phyloP scores from a whole-genome alignment of 2,113 vertebrate species.

The Caloenas nicobarica region DNA sequence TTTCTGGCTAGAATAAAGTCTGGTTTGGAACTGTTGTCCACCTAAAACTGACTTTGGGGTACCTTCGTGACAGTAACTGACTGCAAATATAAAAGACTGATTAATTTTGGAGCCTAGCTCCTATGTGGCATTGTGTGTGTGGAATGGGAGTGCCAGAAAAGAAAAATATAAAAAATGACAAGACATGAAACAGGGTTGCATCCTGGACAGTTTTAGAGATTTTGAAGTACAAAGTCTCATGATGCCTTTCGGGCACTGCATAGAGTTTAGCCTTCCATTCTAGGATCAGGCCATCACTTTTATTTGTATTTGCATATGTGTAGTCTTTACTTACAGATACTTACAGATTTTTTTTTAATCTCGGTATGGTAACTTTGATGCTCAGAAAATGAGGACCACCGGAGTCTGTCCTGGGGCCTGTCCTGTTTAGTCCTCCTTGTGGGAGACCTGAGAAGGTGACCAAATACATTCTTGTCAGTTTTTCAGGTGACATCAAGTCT shows the following conservation, averaged over 20 bases:
- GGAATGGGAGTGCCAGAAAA: not conserved
- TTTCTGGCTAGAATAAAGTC: too few species aligned
- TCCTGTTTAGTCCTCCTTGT: not conserved
- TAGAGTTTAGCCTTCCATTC: not conserved
- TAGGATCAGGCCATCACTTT: not conserved
- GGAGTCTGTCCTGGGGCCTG: not conserved
- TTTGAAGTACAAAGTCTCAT: not conserved
- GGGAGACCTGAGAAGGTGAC: not conserved
- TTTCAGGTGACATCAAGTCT: not conserved
- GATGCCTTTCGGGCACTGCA: not conserved
- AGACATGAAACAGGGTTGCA: not conserved
- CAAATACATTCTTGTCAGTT: rapidly evolving
- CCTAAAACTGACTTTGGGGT: too few species aligned
- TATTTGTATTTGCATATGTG: not conserved
- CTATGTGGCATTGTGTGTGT: not conserved
- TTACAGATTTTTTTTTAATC: not conserved
- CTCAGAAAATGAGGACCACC: rapidly evolving
- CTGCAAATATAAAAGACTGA: not conserved
- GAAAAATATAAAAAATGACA: not conserved
- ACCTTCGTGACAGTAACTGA: not conserved
- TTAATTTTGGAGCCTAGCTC: not conserved
- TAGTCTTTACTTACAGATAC: not conserved
- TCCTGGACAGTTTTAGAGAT: not conserved
- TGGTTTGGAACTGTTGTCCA: too few species aligned
- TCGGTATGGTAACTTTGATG: not conserved